phyloP scores from a whole-genome alignment of 1,140 invertebrate genomes.

The Drosophila hydei region DNA sequence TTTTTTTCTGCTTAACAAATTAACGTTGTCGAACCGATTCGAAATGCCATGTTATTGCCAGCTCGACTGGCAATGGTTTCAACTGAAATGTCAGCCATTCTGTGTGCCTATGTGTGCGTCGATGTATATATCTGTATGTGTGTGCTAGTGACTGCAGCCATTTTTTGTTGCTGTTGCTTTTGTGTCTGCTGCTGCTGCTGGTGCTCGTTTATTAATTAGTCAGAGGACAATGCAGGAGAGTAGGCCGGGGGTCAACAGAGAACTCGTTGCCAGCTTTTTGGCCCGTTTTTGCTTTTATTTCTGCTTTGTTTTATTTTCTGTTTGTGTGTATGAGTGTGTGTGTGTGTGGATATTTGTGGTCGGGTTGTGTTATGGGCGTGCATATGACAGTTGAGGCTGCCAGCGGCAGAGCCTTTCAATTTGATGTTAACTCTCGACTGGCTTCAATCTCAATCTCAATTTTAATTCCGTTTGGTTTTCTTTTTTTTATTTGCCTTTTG shows the following conservation, averaged over 20 bases:
- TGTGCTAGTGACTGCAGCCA: slow-evolving; percentile 25
- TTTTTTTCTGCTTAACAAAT: not conserved
- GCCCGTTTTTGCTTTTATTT: slow-evolving; percentile 6
- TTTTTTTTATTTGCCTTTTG: slow-evolving; percentile 85
- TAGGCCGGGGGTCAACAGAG: slow-evolving; percentile 19
- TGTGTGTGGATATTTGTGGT: slow-evolving; percentile 5
- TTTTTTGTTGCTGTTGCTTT: slow-evolving; percentile 30
- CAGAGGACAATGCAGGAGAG: slow-evolving; percentile 38
- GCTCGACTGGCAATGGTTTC: slow-evolving; percentile 22
- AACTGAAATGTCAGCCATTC: slow-evolving; percentile 3
- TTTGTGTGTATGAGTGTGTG: no score
- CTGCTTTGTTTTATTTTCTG: not conserved
- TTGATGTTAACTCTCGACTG: slow-evolving; percentile 15
- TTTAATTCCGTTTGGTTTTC: slow-evolving; percentile 7
- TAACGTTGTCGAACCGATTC: not conserved
- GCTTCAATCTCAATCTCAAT: slow-evolving; percentile 3
- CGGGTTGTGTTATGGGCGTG: slow-evolving; percentile 3
- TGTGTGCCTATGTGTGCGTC: not conserved
- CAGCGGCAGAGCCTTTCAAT: slow-evolving; percentile 5
- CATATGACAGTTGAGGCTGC: slow-evolving; percentile 5
- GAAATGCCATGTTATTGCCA: slow-evolving; percentile 6
- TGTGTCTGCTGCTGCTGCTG: not conserved
- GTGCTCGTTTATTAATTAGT: slow-evolving; percentile 57
- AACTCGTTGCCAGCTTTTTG: slow-evolving; percentile 31
- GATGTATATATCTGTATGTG: not conserved